Conservation (phyloP, 2,113 vertebrate species). For the Barbus barbus region DNA sequence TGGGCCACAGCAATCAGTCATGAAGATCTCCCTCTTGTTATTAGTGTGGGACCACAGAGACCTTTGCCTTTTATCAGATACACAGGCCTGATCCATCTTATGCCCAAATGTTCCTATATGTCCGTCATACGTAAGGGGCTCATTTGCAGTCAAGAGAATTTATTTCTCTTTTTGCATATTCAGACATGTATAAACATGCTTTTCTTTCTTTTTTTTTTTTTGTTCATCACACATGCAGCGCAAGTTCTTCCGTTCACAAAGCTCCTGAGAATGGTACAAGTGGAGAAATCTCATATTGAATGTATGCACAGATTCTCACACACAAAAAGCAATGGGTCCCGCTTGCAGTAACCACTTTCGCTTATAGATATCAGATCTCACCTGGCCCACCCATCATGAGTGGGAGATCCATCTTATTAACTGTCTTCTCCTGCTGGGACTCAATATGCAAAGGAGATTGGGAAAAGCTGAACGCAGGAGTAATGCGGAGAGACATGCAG, state of each 20-base stretch:
- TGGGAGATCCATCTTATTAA: conserved; percentile 21
- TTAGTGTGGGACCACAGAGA: conserved; percentile 24
- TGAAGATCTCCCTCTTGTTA: conserved; percentile 34
- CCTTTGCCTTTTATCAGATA: conserved; percentile 9
- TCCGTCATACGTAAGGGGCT: neutral
- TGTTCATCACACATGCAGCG: neutral
- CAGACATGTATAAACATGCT: neutral
- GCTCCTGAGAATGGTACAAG: neutral
- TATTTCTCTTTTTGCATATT: neutral
- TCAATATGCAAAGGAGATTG: neutral
- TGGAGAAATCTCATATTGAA: neutral
- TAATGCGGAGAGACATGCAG: neutral
- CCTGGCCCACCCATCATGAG: neutral
- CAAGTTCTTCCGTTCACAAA: neutral
- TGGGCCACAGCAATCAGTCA: neutral
- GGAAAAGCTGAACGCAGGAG: neutral
- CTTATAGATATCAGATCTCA: neutral
- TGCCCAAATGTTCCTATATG: conserved; percentile 5
- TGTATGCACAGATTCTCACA: neutral
- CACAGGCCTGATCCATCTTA: neutral
- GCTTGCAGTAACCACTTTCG: neutral
- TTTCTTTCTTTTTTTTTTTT: neutral
- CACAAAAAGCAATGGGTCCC: neutral
- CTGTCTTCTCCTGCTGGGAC: neutral
- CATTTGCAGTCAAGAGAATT: neutral